Base-by-base conservation (phyloP, 2,113 vertebrate species). In the Pampusana beccarii region DNA sequence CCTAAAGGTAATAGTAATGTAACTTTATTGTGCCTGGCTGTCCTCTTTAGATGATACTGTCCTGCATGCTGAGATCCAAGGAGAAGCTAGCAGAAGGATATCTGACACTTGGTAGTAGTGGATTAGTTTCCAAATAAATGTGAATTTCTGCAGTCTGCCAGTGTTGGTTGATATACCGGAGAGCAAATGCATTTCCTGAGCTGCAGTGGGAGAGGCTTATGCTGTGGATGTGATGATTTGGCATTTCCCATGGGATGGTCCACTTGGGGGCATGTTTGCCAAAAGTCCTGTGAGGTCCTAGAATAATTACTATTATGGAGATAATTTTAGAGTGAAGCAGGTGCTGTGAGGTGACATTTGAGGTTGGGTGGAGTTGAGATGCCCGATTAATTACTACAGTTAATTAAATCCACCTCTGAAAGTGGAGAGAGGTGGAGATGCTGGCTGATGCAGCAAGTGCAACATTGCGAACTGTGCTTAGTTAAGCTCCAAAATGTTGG, bases 321-420 rank as follows among this genome's bases (percentile, higher is more conserved):
- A 80, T 86, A 1, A 42, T 80, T 82, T 92, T 56, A 80, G 46
- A 85, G n/a, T 58, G 66, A 77, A 93, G 58, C 66, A 77, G 64
- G 28, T 95, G 21, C 67, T 90, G 57, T 13, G 31, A 93, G 81
- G 87, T 95, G 73, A 90, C 70, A 72, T 85, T 79, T 81, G 70
- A 88, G 34, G 36, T n/a, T 91, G 71, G 80, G 87, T 91, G 90
- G 95, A 95, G 87, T 57, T 82, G 67, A 91, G 73, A 88, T 94
- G 51, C 74, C 74, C 90, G 44, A 75, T 94, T 94, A 91, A 87
- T 93, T 90, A 74, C 50, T 80, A 2, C 19, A 80, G 58, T 89
- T 92, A 92, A 93, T 92, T 95, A 96, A 91, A 88, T 92, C 58
- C 51, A 51, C 54, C 66, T 85, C 84, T 94, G 66, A 77, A 72